These are phyloP conservation scores for Palythoa grandiflora DNA, from an alignment of 92 coral and sea anemone species.

Conservation along the genomic window DNA sequence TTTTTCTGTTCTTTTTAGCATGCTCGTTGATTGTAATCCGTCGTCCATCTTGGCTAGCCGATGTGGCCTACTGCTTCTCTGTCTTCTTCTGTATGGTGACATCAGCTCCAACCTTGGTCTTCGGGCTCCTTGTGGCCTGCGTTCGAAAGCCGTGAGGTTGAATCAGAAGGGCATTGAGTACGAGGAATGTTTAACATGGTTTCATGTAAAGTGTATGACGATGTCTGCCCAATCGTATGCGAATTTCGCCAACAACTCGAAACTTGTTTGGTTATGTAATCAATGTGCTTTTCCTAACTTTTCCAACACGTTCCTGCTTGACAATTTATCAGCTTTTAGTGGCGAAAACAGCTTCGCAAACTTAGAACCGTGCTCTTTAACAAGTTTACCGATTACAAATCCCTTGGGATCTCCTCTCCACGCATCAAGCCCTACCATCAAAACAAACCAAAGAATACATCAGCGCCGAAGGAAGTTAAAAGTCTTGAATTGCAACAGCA, in stretches of 20 bases:
- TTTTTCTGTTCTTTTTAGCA: not conserved
- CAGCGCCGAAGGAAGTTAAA: not conserved
- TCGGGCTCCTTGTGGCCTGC: constrained; percentile 26
- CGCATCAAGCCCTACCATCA: not conserved
- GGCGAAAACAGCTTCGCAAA: not conserved
- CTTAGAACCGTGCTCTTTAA: not conserved
- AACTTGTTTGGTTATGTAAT: constrained; percentile 48
- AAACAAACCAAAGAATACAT: not conserved
- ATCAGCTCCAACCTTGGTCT: constrained; percentile 3
- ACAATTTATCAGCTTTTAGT: not conserved
- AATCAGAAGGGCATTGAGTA: constrained; percentile 30
- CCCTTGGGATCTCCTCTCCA: not conserved
- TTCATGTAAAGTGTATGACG: constrained; percentile 31
- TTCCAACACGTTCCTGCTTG: constrained; percentile 29
- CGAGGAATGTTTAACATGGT: constrained; percentile 31
- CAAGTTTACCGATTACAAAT: not conserved
- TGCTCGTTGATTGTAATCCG: not conserved
- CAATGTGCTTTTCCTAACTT: constrained; percentile 42
- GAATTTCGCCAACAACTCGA: constrained; percentile 7
- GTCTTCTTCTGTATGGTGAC: not conserved
- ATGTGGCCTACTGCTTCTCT: not conserved
- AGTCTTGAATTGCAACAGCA: not conserved
- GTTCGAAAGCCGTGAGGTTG: constrained; percentile 23
- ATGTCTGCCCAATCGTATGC: constrained; percentile 41
- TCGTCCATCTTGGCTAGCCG: not conserved